Evolutionary conservation across 2,888 invertebrate genomes (phyloP).

Genomic region (Kryphioiulus occultus): DNA sequence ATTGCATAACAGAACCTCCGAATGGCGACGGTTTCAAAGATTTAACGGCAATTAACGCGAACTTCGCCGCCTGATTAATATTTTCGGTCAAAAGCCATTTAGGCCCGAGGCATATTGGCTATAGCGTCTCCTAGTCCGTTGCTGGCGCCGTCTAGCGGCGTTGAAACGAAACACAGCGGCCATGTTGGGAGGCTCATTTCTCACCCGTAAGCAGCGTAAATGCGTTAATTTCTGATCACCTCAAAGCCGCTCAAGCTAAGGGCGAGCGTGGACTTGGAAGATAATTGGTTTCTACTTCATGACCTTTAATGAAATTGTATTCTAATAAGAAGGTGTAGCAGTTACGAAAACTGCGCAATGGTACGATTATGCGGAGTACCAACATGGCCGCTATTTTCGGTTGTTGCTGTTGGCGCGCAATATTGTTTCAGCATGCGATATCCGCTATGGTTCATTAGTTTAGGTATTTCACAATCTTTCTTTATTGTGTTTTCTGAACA

Average conservation of each 20-base stretch:
- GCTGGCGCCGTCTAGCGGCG: not conserved
- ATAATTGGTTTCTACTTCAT: too few relatives aligned
- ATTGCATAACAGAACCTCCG: not conserved
- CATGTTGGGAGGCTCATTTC: not conserved
- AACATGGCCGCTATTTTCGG: not conserved
- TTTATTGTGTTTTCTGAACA: not conserved
- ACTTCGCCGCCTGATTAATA: not conserved
- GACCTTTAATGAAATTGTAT: too few relatives aligned
- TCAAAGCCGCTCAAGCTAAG: too few relatives aligned
- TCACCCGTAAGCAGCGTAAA: too few relatives aligned
- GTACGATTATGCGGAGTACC: not conserved
- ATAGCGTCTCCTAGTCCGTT: not conserved
- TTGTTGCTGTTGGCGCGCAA: too few relatives aligned
- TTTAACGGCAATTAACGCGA: not conserved
- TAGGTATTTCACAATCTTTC: too few relatives aligned
- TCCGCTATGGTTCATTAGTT: too few relatives aligned
- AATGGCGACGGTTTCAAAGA: not conserved
- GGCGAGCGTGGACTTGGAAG: too few relatives aligned
- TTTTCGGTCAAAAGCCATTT: constrained; percentile 18
- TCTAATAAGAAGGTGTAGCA: too few relatives aligned
- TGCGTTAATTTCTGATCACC: too few relatives aligned
- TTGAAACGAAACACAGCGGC: not conserved
- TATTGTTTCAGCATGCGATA: too few relatives aligned
- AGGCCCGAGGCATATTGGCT: constrained; percentile 6
- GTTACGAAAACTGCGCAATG: too few relatives aligned